Evolutionary conservation across 2,113 vertebrate genomes (phyloP).

Genomic region (Laticauda laticaudata): DNA sequence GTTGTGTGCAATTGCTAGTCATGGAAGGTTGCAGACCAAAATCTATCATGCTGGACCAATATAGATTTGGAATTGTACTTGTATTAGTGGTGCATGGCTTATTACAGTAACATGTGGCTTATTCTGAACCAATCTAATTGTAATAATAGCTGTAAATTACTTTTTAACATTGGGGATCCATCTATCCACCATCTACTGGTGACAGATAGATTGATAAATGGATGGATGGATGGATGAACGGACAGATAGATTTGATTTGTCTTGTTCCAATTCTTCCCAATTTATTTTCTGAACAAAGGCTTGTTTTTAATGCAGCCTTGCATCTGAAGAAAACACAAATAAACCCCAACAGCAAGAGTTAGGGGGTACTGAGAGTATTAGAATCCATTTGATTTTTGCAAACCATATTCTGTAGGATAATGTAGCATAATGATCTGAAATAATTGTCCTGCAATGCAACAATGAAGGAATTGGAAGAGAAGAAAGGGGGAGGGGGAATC

Average conservation of each 20-base stretch:
- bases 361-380: slow-evolving; percentile 16
- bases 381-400: slow-evolving; percentile 34
- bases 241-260: not conserved
- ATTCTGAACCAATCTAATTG: not conserved
- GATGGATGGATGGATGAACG: not conserved
- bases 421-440: slow-evolving; percentile 56
- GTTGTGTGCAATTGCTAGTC: not conserved
- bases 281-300: not conserved
- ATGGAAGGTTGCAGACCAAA: not conserved
- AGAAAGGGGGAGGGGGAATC: not conserved
- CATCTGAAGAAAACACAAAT: not conserved
- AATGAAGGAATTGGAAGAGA: slow-evolving; percentile 14
- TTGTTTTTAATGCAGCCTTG: not conserved
- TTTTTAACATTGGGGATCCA: not conserved
- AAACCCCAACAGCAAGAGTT: fast-evolving
- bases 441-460: slow-evolving; percentile 63
- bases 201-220: not conserved
- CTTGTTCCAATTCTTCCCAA: not conserved
- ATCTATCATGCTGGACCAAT: not conserved
- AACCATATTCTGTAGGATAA: slow-evolving; percentile 44
- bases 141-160: not conserved
- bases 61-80: not conserved
- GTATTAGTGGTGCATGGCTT: not conserved
- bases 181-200: not conserved
- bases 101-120: not conserved